Percentiles rank a stretch among this genome's conserved stretches.
Conservation (phyloP, 2,888 invertebrate genomes). For the Mellilla xanthometata region DNA sequence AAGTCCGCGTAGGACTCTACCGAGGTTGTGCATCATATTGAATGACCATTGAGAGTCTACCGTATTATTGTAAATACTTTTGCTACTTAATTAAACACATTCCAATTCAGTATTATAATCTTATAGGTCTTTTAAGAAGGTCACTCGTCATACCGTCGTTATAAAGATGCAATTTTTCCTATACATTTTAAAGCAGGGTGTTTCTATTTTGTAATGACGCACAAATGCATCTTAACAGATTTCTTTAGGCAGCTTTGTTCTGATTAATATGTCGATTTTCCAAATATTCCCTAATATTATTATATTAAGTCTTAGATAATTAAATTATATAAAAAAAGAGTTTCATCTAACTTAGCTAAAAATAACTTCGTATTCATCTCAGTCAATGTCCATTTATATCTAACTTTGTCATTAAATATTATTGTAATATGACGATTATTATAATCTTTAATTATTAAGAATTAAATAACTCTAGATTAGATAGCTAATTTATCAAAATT, state of each 20-base stretch:
- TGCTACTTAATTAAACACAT: slow-evolving; percentile 34
- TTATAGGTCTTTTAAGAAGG: slow-evolving; percentile 30
- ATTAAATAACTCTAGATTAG: slow-evolving; percentile 27
- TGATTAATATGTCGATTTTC: slow-evolving; percentile 5
- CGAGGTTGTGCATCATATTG: slow-evolving; percentile 52
- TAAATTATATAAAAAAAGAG: no score
- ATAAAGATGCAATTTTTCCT: slow-evolving; percentile 34
- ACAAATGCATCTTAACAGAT: slow-evolving; percentile 52
- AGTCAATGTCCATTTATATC: slow-evolving; percentile 15
- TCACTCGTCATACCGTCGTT: slow-evolving; percentile 32
- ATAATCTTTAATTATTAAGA: slow-evolving; percentile 19
- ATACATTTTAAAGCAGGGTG: slow-evolving; percentile 58
- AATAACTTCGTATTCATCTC: slow-evolving; percentile 9
- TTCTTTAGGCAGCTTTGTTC: slow-evolving; percentile 36
- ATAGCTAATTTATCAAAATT: slow-evolving; percentile 24
- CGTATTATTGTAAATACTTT: slow-evolving; percentile 45
- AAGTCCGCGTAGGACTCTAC: slow-evolving; percentile 31
- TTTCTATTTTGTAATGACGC: slow-evolving; percentile 53
- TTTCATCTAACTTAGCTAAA: background rate
- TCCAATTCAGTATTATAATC: slow-evolving; percentile 42
- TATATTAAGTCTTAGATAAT: slow-evolving; percentile 8
- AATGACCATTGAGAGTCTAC: no score
- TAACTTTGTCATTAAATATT: slow-evolving; percentile 1
- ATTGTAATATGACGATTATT: slow-evolving; percentile 7
- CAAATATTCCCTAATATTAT: slow-evolving; percentile 8